Base-by-base conservation (phyloP, 2,797 vertebrate genomes). In the Sandelia bainsii region DNA sequence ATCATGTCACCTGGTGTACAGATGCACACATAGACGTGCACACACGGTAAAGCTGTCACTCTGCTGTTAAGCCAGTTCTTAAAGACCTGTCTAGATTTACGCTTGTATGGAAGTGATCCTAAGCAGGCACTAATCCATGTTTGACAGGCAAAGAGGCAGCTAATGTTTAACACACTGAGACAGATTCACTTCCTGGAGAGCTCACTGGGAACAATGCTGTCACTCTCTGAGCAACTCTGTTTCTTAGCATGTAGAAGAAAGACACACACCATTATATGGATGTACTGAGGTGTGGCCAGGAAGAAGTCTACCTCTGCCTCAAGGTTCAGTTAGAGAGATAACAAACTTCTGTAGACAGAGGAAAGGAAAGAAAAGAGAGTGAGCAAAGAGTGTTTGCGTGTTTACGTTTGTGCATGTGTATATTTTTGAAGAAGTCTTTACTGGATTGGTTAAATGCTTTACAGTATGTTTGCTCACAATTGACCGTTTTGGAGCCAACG, bases 101-200 rank as follows among this genome's bases (percentile, higher is more conserved):
- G 19, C 51, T 72, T 13, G 61, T 53, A 73, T 63, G 67, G 64
- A 53, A 83, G 71, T 46, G 77, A 89, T 77, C 69, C 66, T 86
- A 78, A 85, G 82, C 53, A 63, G 60, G 62, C 61, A 48, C 79
- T 91, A 87, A 91, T 87, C 87, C 87, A 48, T 50, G 82, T 87
- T 82, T 71, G 74, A 86, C 72, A 73, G 68, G 54, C 56, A 72
- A 82, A 71, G 65, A 75, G 77, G 61, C 40, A 59, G 86, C 74
- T 89, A 91, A 88, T 90, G 85, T 86, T 88, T 89, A 89, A 91
- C 72, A 23, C 79, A 68, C 53, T 61, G 51, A 65, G 62, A 77
- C 29, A 19, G 32, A 78, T 65, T 84, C 79, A 75, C 82, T 86
- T 89, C 88, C 86, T 82, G 81, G 51, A 76, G 52, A 8, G 37